A percentile compares a stretch with the other conserved stretches of the same genome.
Conservation (phyloP, 2,797 vertebrate species). For the Coregonus suidteri region DNA sequence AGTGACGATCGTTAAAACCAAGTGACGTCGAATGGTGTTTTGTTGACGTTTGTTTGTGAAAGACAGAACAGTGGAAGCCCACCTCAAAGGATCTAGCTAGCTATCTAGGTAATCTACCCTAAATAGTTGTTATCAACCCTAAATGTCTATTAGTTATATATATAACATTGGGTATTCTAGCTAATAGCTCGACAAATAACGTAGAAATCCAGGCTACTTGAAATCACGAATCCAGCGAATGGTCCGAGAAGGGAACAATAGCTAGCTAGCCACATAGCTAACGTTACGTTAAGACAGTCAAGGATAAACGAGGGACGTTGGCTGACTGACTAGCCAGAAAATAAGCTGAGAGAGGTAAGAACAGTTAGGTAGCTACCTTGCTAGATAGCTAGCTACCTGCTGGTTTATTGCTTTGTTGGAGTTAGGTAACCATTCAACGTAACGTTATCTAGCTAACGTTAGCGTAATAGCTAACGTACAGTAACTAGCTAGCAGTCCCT, state of each 20-base stretch:
- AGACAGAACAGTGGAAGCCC: constrained; percentile 67
- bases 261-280: neutral
- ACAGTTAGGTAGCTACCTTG: neutral
- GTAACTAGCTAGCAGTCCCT: neutral
- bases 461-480: too few species aligned
- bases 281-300: neutral
- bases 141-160: neutral
- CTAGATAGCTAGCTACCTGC: neutral
- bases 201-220: neutral
- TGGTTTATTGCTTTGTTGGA: neutral
- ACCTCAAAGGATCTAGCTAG: constrained; percentile 29
- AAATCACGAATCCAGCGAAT: constrained; percentile 45
- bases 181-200: neutral
- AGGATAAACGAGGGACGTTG: constrained; percentile 5
- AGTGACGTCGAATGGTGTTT: constrained; percentile 60
- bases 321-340: constrained; percentile 25
- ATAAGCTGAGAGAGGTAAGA: neutral
- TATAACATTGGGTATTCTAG: neutral
- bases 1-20: constrained; percentile 27
- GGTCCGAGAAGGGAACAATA: constrained; percentile 49
- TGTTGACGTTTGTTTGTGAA: constrained; percentile 81
- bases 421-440: neutral
- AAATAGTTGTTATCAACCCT: neutral
- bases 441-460: neutral
- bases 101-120: neutral